Evolutionary conservation across 2,797 vertebrate species (phyloP), one percentile per base, ranked within the genome.

Genomic region (Pteropus rufus): DNA sequence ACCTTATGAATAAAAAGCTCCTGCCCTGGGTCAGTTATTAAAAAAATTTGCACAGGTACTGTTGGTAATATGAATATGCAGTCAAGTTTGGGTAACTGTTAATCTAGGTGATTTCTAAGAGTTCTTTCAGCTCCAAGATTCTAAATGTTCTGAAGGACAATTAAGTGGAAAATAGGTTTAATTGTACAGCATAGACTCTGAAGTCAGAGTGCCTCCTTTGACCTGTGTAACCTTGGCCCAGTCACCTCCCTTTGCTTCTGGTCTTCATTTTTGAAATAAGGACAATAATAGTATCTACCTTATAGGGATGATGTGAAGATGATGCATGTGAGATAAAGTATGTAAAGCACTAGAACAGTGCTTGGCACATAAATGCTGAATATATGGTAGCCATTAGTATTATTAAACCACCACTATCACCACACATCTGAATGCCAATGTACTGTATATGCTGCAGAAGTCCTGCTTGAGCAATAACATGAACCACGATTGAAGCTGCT

Each of bases 141-240:
- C 77, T 92, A 80, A 83, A 81, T 62, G 24, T 93, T 85, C 0
- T 91, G 75, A 75, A 93, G 64, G 69, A 82, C 58, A 93, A 95
- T 70, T 94, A 89, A 70, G 39, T 80, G 41, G 54, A 85, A 95
- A 94, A 84, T 8, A 70, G 75, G 23, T 23, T 70, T 79, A 86
- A 91, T 9, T 81, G 54, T 15, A 91, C 12, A 89, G 60, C 29
- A 73, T 7, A 89, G 56, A 15, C 52, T 75, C 5, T 44, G 44
- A 7, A 89, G 58, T 80, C 10, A 60, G 73, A 92, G 64, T 24
- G 54, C 29, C 34, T 81, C 58, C 69, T 70, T 49, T 86, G 76
- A 94, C 36, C 39, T 31, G 26, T 60, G 58, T 77, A 54, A 92
- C 10, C 14, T 12, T 75, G 83, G 24, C 31, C 60, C 92, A 44